Percentiles rank a stretch among this genome's conserved stretches.
Conservation (phyloP, 2,797 vertebrate genomes). For the Echeneis naucrates region DNA sequence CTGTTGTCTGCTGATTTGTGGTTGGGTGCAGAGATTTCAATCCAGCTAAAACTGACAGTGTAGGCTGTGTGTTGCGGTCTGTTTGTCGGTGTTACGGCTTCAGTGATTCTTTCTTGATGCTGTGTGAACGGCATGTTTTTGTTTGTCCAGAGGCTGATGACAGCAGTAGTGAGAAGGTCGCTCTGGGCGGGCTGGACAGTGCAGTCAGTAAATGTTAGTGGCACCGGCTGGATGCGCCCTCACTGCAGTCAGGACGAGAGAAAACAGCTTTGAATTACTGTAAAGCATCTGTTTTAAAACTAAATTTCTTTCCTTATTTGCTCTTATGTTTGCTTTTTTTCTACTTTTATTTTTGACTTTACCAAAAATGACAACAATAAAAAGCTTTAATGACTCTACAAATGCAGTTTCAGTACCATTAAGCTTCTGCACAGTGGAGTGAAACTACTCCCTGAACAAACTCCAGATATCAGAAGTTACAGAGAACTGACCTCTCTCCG, state of each 20-base stretch:
- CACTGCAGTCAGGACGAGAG: background rate
- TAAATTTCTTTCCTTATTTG: background rate
- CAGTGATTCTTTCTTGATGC: background rate
- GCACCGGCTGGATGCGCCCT: background rate
- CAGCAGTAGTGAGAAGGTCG: background rate
- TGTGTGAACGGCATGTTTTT: background rate
- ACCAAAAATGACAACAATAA: background rate
- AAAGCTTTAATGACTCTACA: background rate
- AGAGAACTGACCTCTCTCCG: background rate
- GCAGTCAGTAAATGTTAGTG: background rate
- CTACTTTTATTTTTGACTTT: background rate
- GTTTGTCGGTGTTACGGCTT: background rate
- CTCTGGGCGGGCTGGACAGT: background rate
- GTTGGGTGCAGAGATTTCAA: background rate
- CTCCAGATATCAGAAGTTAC: background rate
- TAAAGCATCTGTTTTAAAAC: background rate
- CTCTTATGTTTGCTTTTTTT: background rate
- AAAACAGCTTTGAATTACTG: background rate
- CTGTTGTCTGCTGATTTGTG: background rate
- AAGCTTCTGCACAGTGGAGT: background rate
- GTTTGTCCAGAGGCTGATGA: slow-evolving; percentile 1
- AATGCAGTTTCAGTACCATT: background rate
- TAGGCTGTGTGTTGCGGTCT: slow-evolving; percentile 4
- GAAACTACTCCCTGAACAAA: background rate
- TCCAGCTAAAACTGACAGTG: background rate